These are phyloP conservation scores for Thripadectes ignobilis DNA, from an alignment of 2,797 vertebrate genomes.

Conservation along the genomic window DNA sequence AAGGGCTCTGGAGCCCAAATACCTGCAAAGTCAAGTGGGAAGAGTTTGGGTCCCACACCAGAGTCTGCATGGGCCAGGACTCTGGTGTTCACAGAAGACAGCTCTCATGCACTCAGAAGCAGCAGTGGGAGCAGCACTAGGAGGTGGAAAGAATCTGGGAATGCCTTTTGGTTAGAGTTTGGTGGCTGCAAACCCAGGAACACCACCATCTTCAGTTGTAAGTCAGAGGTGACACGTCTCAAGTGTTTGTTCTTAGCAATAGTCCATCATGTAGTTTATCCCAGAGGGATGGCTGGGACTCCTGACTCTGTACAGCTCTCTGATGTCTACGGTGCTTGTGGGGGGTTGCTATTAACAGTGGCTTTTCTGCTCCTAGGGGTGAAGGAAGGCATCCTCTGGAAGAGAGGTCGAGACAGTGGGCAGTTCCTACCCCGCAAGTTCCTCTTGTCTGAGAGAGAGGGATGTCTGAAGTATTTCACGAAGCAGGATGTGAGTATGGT, in stretches of 20 bases:
- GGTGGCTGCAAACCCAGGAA: not conserved
- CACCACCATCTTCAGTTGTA: not conserved
- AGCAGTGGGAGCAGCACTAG: not conserved
- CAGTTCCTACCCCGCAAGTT: slow-evolving; percentile 88
- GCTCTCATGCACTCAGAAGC: not conserved
- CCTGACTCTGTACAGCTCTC: not conserved
- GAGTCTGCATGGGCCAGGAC: not conserved
- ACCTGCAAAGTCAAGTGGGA: not conserved
- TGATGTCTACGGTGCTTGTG: not conserved
- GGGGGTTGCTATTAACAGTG: not conserved
- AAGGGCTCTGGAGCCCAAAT: not conserved
- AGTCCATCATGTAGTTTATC: not conserved
- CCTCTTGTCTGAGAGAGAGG: slow-evolving; percentile 85
- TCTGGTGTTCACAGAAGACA: not conserved
- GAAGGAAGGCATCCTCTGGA: slow-evolving; percentile 86
- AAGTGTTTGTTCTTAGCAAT: not conserved
- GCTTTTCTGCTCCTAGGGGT: slow-evolving; percentile 71
- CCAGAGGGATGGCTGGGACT: not conserved
- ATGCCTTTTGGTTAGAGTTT: not conserved
- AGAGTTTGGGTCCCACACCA: not conserved
- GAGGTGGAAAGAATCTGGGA: not conserved
- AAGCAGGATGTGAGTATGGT: slow-evolving; percentile 86
- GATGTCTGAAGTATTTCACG: slow-evolving; percentile 88
- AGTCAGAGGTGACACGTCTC: not conserved
- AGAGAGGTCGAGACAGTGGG: slow-evolving; percentile 87